These are phyloP conservation scores for Sebastes melanostomus DNA, from an alignment of 2,797 vertebrate genomes.

Conservation along the genomic window DNA sequence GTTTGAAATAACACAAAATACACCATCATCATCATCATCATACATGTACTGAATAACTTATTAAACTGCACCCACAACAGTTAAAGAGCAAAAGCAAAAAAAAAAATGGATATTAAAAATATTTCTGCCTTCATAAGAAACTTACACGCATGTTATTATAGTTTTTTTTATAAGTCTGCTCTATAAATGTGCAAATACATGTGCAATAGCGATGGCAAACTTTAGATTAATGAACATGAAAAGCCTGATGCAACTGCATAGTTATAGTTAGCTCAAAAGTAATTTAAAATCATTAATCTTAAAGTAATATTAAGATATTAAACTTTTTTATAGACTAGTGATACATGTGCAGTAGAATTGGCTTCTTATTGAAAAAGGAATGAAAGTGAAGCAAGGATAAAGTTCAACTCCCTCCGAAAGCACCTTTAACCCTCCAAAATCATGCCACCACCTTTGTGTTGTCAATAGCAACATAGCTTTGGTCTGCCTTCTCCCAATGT, in stretches of 20 bases:
- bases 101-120: not conserved
- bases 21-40: not conserved
- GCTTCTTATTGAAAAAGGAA: not conserved
- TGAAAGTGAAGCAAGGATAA: not conserved
- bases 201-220: constrained; percentile 6
- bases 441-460: not conserved
- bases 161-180: not conserved
- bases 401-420: not conserved
- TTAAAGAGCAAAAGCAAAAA: not conserved
- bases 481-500: too few species aligned
- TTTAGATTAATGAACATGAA: constrained; percentile 1
- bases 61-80: not conserved
- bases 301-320: not conserved
- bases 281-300: not conserved
- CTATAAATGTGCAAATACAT: not conserved
- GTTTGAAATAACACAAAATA: not conserved
- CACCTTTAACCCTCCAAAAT: not conserved
- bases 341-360: not conserved
- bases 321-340: not conserved
- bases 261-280: not conserved
- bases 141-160: not conserved
- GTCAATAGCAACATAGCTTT: not conserved
- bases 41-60: not conserved
- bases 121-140: not conserved
- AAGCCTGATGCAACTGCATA: not conserved